Evolutionary conservation across 2,113 vertebrate genomes (phyloP), one percentile per base, ranked within the genome.

Genomic region (Camelus bactrianus): DNA sequence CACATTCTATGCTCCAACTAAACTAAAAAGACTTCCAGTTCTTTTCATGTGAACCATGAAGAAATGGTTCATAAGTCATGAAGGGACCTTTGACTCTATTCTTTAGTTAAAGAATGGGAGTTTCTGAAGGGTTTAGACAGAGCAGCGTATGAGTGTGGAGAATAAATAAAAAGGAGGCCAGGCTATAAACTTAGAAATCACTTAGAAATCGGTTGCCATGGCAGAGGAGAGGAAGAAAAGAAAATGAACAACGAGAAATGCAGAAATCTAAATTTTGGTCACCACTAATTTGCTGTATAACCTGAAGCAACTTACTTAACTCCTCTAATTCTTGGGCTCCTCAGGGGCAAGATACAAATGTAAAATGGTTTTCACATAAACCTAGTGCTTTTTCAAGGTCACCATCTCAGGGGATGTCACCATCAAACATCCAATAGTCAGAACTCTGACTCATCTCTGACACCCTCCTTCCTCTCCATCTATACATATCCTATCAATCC

Each of bases 261-360:
- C 38, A 77, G 79, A 84, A 84, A 91, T 90, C 69, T 84, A 94
- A 69, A 52, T 50, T 84, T 19, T 91, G 60, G 24, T 69, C 19
- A 52, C 26, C 54, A 77, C 28, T 56, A 67, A 84, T 76, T 69
- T 69, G 10, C 42, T 91, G 3, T 20, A 69, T 38, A 77, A 60
- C 30, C 24, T 60, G 8, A 69, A 79, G 12, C 32, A 84, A 91
- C 54, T 90, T 32, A 60, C 15, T 50, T 90, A 69, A 42, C 7
- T 30, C 50, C 26, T 90, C 50, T 50, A 69, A 77, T 91, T 77
- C 60, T 48, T 69, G 14, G 9, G 12, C 26, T 88, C 32, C 42
- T 84, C 35, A 46, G 19, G 32, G 19, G 16, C 12, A 42, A 19
- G 38, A 52, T 32, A 60, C 28, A 91, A 94, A 84, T 15, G 20